Conservation (phyloP, 2,888 invertebrate species). For the Drosophila nigritarsus region DNA sequence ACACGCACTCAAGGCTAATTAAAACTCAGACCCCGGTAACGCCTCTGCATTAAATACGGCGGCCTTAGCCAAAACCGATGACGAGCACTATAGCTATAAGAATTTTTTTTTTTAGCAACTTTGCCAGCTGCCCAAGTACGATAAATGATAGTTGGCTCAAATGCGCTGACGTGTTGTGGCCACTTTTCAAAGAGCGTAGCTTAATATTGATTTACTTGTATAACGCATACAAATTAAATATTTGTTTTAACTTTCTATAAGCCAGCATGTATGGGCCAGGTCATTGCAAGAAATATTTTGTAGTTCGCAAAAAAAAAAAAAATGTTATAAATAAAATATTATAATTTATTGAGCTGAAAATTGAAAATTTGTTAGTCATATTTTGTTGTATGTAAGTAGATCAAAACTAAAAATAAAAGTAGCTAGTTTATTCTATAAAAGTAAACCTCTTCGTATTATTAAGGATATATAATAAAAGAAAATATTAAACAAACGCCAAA, state of each 20-base stretch:
- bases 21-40: slow-evolving; percentile 67
- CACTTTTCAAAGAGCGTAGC: neutral
- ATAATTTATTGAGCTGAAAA: neutral
- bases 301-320: neutral
- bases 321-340: neutral
- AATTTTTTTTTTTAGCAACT: slow-evolving; percentile 2
- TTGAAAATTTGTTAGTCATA: neutral
- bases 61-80: slow-evolving; percentile 26
- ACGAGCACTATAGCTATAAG: slow-evolving; percentile 19
- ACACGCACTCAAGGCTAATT: slow-evolving; percentile 78
- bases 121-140: slow-evolving; percentile 25
- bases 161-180: slow-evolving; percentile 66
- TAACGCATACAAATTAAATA: neutral
- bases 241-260: neutral
- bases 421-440: too few species aligned
- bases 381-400: neutral
- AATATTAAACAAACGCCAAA: neutral
- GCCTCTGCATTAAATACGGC: slow-evolving; percentile 46
- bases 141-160: slow-evolving; percentile 50
- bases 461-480: neutral
- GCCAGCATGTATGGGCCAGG: neutral
- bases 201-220: slow-evolving; percentile 2
- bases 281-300: neutral
- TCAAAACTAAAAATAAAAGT: neutral
- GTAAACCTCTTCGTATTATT: too few species aligned